A percentile compares a stretch with the other conserved stretches of the same genome.
These are phyloP conservation scores for Rhagophthalmus giganteus DNA, from an alignment of 2,888 invertebrate genomes.

Conservation along the genomic window DNA sequence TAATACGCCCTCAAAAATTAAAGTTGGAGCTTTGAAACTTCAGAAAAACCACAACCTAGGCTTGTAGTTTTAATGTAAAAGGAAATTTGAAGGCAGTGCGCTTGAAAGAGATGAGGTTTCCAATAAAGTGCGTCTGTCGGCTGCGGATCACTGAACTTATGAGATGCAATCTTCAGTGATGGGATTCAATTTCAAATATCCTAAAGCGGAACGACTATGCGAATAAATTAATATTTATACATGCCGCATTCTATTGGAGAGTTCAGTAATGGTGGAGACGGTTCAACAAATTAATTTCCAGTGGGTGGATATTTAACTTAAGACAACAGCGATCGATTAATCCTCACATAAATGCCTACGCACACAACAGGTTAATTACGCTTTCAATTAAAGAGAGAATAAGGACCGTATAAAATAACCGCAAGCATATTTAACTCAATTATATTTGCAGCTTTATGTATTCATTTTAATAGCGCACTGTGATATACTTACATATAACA, in stretches of 20 bases:
- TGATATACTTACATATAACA: too few species aligned
- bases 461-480: too few species aligned
- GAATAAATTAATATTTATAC: slow-evolving; percentile 42
- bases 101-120: slow-evolving; percentile 39
- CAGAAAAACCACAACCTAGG: slow-evolving; percentile 9
- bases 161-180: slow-evolving; percentile 43
- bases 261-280: slow-evolving; percentile 14
- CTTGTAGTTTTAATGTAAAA: slow-evolving; percentile 23
- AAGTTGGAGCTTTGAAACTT: neutral
- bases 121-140: slow-evolving; percentile 39
- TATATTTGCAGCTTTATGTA: too few species aligned
- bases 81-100: slow-evolving; percentile 18
- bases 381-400: slow-evolving; percentile 10
- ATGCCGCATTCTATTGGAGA: slow-evolving; percentile 22
- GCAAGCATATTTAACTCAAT: slow-evolving; percentile 2
- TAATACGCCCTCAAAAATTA: neutral
- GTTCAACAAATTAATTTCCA: slow-evolving; percentile 16
- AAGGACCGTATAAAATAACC: slow-evolving; percentile 1
- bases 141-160: slow-evolving; percentile 38
- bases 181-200: slow-evolving; percentile 43
- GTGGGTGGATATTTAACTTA: slow-evolving; percentile 17
- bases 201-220: slow-evolving; percentile 35
- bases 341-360: slow-evolving; percentile 13
- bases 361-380: slow-evolving; percentile 15
- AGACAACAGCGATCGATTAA: slow-evolving; percentile 15